Base-by-base conservation (phyloP, 1,140 invertebrate genomes). In the Lordiphosa clarofinis region DNA sequence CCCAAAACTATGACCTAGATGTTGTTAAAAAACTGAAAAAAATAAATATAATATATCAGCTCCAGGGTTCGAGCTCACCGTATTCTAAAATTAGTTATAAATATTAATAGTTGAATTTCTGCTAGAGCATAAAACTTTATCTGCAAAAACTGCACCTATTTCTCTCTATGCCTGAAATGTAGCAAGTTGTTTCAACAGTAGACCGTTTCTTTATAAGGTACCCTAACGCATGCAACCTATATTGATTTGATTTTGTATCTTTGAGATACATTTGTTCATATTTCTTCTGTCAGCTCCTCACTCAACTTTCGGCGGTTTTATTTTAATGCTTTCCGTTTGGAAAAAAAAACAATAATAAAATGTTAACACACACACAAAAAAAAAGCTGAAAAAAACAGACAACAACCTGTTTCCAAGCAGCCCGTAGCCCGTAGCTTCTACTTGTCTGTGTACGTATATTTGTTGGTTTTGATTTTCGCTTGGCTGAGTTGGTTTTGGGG, bases 331-430 rank as follows among this genome's bases (percentile, higher is more conserved):
- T 56, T 82, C 64, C 64, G 64, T 64, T 68, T 68, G 64, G 52
- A 68, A 50, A 47, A 31, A 65, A 78, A 79, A 63, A 62, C 61
- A 78, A 73, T 71, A 82, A 75, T 79, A 74, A 75, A 79, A 82
- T 75, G 75, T 79, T 79, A 82, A 79, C 76, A 79, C 75, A 67
- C 71, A 67, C 38, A 15, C 19, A 69, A 42, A 65, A 60, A 60
- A 42, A 42, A 52, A 56, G 42, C 10, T 7, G 5, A 11, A 44
- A 44, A 24, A 43, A 44, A 46, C 43, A 46, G 43, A 46, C 43
- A 31, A 55, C 61, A 64, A 68, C 64, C 64, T 68, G 64, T 68
- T 68, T 68, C 64, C 56, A 68, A 68, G 64, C 64, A 58, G 63
- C 46, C 56, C 43, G 42, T 44, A 44, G 42, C 35, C 48, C 21